Evolutionary conservation across 2,888 invertebrate species (phyloP).

Genomic region (Alentia gelatinosa): DNA sequence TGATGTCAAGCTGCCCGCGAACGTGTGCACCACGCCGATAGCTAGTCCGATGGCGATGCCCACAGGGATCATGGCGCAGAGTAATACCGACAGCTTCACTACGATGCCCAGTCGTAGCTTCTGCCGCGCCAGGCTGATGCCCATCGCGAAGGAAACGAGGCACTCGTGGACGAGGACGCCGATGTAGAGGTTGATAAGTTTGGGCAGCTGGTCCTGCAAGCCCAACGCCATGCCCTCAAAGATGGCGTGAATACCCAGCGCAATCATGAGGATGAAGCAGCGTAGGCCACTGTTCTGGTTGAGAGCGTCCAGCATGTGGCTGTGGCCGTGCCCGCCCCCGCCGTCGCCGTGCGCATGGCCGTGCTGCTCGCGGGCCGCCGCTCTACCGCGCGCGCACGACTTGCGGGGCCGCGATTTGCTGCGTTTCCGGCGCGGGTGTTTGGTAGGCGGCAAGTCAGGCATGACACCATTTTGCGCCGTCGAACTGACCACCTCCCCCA

Average conservation of each 20-base stretch:
- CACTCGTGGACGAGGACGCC: constrained; percentile 77
- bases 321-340: constrained; percentile 64
- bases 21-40: constrained; percentile 63
- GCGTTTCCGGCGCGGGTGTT: background rate
- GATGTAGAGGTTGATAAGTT: constrained; percentile 72
- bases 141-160: constrained; percentile 76
- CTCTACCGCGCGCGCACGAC: background rate
- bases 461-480: background rate
- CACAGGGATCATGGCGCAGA: constrained; percentile 75
- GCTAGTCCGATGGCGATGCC: constrained; percentile 75
- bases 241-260: constrained; percentile 77
- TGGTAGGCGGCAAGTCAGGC: background rate
- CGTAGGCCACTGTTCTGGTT: constrained; percentile 64
- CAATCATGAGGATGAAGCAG: constrained; percentile 74
- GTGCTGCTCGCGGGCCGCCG: background rate
- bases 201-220: constrained; percentile 71
- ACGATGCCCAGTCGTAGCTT: constrained; percentile 66
- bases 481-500: background rate
- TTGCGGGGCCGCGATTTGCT: background rate
- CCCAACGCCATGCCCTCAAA: constrained; percentile 80
- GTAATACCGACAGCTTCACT: constrained; percentile 70
- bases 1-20: constrained; percentile 71
- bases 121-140: constrained; percentile 74
- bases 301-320: constrained; percentile 59
- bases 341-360: constrained; percentile 52